phyloP scores from a whole-genome alignment of 2,797 vertebrate species.

The Miichthys miiuy region DNA sequence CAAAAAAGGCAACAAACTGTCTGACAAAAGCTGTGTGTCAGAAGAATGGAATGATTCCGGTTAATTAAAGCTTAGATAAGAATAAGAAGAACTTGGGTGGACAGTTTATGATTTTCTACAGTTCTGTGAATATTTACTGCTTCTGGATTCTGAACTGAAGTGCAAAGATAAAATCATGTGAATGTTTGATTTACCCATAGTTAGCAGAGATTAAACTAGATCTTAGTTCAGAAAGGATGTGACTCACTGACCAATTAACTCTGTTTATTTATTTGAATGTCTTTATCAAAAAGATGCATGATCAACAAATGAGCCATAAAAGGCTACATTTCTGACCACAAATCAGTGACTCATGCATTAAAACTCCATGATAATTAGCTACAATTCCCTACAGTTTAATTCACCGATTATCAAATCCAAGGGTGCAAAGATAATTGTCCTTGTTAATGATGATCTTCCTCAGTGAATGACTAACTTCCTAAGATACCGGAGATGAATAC shows the following conservation, averaged over 20 bases:
- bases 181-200: constrained; percentile 33
- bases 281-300: constrained; percentile 8
- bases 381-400: not conserved
- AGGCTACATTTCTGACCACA: not conserved
- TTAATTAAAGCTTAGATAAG: constrained; percentile 30
- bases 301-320: constrained; percentile 17
- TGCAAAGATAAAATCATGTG: constrained; percentile 13
- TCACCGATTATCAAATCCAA: not conserved
- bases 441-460: not conserved
- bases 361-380: not conserved
- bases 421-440: not conserved
- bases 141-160: constrained; percentile 19
- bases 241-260: constrained; percentile 23
- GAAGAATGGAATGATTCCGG: constrained; percentile 49
- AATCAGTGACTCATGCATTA: constrained; percentile 17
- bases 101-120: constrained; percentile 13
- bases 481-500: not conserved
- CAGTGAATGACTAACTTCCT: constrained; percentile 5
- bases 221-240: constrained; percentile 28
- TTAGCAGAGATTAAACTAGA: constrained; percentile 11
- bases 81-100: constrained; percentile 16
- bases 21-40: constrained; percentile 33
- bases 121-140: not conserved
- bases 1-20: constrained; percentile 39
- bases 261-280: constrained; percentile 11